A percentile compares a stretch with the other conserved stretches of the same genome.
These are phyloP conservation scores for Drosophila anomalata DNA, from an alignment of 2,888 invertebrate species.

Conservation along the genomic window DNA sequence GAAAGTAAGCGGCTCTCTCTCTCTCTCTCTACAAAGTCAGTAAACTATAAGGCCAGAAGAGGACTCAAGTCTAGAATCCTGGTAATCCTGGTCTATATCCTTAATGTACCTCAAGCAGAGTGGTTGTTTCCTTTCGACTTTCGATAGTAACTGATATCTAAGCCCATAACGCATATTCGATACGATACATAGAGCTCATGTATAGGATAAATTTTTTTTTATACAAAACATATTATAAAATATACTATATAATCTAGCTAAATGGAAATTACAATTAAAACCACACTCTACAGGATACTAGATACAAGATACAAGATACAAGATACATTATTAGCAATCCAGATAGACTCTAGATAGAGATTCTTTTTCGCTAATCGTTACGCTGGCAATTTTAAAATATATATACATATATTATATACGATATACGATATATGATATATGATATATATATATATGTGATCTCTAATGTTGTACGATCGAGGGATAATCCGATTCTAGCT, in stretches of 20 bases:
- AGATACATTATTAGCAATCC: constrained; percentile 19
- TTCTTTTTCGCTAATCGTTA: constrained; percentile 25
- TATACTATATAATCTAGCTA: constrained; percentile 51
- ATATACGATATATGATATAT: constrained; percentile 4
- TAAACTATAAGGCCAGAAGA: constrained; percentile 37
- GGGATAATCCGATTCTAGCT: constrained; percentile 14
- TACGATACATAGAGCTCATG: constrained; percentile 30
- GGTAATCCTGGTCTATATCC: constrained; percentile 47
- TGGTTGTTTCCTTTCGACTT: constrained; percentile 68
- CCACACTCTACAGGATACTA: constrained; percentile 1
- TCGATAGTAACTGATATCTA: constrained; percentile 49
- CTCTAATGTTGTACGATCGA: constrained; percentile 27
- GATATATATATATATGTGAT: constrained; percentile 34
- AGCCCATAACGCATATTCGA: constrained; percentile 43
- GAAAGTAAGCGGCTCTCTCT: constrained; percentile 54
- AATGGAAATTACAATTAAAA: constrained; percentile 20
- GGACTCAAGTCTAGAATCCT: background rate
- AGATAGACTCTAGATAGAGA: constrained; percentile 5
- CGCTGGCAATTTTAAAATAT: constrained; percentile 39
- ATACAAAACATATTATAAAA: constrained; percentile 1
- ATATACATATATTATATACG: constrained; percentile 28
- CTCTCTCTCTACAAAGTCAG: background rate
- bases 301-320: no score
- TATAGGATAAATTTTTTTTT: constrained; percentile 53
- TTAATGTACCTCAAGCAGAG: constrained; percentile 77